A percentile compares a stretch with the other conserved stretches of the same genome.
phyloP scores from a whole-genome alignment of 2,888 invertebrate species.

The Aradus depressus region DNA sequence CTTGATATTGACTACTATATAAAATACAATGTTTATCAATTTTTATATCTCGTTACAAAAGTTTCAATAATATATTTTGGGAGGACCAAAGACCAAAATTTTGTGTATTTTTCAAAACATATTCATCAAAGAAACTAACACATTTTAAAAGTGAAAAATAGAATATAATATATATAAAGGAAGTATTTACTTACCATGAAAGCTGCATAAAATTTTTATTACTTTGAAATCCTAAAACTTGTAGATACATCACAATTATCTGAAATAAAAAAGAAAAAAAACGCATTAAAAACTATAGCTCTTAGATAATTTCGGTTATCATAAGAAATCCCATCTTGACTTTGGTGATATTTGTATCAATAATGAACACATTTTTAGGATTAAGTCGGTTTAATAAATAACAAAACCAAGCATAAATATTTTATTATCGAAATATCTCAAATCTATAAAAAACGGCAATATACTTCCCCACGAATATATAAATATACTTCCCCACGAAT shows the following conservation, averaged over 20 bases:
- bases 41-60: too few relatives aligned
- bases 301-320: conserved; percentile 2
- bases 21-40: too few relatives aligned
- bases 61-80: too few relatives aligned
- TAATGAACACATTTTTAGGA: neutral
- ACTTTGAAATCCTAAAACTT: conserved; percentile 79
- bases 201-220: conserved; percentile 85
- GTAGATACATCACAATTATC: conserved; percentile 87
- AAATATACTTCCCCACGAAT: too few relatives aligned
- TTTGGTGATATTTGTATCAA: neutral
- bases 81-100: too few relatives aligned
- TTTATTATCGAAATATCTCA: neutral
- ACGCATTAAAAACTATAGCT: too few relatives aligned
- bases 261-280: conserved; percentile 35
- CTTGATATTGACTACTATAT: too few relatives aligned
- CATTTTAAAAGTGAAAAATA: neutral
- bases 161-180: neutral
- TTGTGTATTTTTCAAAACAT: neutral
- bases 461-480: too few relatives aligned
- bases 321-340: conserved; percentile 11
- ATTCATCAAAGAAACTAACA: neutral
- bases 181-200: conserved; percentile 58
- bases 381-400: neutral
- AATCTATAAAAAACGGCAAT: too few relatives aligned
- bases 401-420: neutral